Conservation (phyloP, 2,113 vertebrate species). For the Anser cygnoides region DNA sequence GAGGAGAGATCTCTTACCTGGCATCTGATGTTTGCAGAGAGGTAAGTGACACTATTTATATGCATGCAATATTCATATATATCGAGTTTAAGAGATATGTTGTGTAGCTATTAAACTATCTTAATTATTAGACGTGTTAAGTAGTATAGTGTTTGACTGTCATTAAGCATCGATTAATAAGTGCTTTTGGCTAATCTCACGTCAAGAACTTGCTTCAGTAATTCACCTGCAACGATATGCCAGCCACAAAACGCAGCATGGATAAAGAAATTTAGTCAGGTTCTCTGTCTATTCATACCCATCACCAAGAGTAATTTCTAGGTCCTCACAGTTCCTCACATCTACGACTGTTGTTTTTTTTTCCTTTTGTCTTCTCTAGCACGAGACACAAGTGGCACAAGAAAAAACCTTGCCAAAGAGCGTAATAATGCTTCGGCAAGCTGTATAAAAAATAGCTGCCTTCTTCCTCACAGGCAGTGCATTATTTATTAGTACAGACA, state of each 20-base stretch:
- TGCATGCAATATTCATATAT: not conserved
- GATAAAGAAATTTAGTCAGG: not conserved
- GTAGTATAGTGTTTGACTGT: not conserved
- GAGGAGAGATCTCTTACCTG: not conserved
- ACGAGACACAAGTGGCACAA: not conserved
- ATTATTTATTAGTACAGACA: not conserved
- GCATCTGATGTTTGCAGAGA: not conserved
- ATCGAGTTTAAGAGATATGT: not conserved
- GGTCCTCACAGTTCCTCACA: not conserved
- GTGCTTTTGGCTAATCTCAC: not conserved
- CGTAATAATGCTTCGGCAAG: not conserved
- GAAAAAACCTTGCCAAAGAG: not conserved
- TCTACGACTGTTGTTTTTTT: not conserved
- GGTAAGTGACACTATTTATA: not conserved
- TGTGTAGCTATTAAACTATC: not conserved
- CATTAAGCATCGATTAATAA: not conserved
- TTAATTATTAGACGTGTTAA: not conserved
- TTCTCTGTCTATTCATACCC: not conserved
- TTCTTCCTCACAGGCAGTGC: not conserved
- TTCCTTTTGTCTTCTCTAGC: not conserved
- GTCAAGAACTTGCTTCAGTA: not conserved
- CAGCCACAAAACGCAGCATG: not conserved
- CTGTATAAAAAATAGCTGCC: accelerated
- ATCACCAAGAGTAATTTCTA: not conserved
- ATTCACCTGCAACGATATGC: not conserved